These are phyloP conservation scores for Drosophila bocki DNA, from an alignment of 1,140 invertebrate species.

Conservation along the genomic window DNA sequence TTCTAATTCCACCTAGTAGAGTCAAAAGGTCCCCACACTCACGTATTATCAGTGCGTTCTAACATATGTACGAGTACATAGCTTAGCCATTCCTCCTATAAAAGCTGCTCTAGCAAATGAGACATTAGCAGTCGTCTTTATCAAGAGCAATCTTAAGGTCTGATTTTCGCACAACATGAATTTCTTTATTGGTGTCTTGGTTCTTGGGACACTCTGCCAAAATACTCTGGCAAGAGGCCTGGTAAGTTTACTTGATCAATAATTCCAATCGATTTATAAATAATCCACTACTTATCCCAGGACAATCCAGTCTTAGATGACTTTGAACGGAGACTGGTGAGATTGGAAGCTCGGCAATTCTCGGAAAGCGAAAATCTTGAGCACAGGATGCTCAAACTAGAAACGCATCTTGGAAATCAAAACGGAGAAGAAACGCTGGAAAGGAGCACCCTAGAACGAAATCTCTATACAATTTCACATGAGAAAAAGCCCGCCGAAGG, in stretches of 20 bases:
- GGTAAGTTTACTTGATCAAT: not conserved
- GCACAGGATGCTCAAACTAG: not conserved
- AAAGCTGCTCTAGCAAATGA: no score
- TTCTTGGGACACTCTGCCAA: not conserved
- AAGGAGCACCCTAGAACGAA: not conserved
- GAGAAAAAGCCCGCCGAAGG: no score
- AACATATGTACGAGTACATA: no score
- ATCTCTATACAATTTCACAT: no score
- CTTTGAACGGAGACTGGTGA: not conserved
- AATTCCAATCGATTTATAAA: not conserved
- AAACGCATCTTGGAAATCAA: not conserved
- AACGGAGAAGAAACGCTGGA: not conserved
- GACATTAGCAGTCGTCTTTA: no score
- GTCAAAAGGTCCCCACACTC: no score
- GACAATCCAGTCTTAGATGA: not conserved
- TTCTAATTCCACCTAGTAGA: no score
- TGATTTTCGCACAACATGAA: not conserved
- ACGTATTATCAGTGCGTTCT: no score
- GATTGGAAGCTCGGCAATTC: not conserved
- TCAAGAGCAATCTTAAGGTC: no score
- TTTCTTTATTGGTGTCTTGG: not conserved
- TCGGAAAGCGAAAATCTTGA: not conserved
- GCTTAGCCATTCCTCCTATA: no score
- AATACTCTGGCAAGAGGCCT: conserved; percentile 1
- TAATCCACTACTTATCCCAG: not conserved